Conservation (phyloP, 1,140 invertebrate genomes). For the Choristoneura fumiferana region DNA sequence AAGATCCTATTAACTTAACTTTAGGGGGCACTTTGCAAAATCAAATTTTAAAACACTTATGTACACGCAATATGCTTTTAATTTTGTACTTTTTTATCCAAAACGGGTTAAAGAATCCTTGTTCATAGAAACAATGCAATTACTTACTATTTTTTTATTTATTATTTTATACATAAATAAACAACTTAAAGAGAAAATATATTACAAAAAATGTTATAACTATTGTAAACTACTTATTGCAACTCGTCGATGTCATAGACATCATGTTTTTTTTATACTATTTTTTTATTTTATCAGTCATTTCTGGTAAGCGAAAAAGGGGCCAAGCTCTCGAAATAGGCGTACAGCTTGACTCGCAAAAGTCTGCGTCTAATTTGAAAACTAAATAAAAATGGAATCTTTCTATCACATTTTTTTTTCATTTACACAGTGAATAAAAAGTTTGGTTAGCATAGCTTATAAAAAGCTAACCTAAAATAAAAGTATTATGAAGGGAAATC, state of each 20-base stretch:
- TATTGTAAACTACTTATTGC: conserved; percentile 42
- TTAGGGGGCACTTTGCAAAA: conserved; percentile 8
- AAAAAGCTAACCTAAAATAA: conserved; percentile 4
- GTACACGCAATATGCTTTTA: conserved; percentile 9
- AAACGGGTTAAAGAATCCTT: conserved; percentile 10
- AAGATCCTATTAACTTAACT: neutral
- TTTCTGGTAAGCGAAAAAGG: conserved; percentile 26
- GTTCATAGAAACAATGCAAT: conserved; percentile 11
- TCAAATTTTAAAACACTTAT: conserved; percentile 4
- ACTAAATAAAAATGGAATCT: conserved; percentile 35
- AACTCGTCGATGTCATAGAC: conserved; percentile 37
- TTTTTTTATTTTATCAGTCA: conserved; percentile 34
- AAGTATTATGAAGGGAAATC: neutral
- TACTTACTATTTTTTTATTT: conserved; percentile 12
- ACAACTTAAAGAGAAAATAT: conserved; percentile 30
- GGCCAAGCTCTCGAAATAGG: conserved; percentile 6
- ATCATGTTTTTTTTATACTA: conserved; percentile 31
- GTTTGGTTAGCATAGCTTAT: conserved; percentile 9
- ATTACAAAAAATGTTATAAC: conserved; percentile 30
- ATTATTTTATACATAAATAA: conserved; percentile 28
- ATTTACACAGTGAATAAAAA: conserved; percentile 20
- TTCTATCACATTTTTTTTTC: conserved; percentile 32
- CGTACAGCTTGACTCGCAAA: conserved; percentile 13
- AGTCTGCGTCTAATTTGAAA: conserved; percentile 26
- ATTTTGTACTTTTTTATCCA: conserved; percentile 14